Evolutionary conservation across 2,113 vertebrate genomes (phyloP).

Genomic region (rat (Rattus norvegicus)): DNA sequence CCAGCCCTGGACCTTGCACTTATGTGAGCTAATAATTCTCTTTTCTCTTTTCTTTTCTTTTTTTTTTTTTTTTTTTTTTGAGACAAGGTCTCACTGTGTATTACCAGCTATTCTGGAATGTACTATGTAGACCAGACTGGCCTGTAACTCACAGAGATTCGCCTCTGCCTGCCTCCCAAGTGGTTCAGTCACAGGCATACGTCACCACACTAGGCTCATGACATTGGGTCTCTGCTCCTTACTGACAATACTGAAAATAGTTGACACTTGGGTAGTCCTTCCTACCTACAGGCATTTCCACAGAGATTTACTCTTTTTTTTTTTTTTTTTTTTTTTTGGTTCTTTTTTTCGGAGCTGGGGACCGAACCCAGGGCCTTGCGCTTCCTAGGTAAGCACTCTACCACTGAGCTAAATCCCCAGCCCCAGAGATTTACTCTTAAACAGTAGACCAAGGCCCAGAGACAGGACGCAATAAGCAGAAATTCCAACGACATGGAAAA

Average conservation of each 20-base stretch:
- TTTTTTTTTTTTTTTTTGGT: too few species aligned
- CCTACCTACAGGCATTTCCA: background rate
- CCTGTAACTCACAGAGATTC: background rate
- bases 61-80: background rate
- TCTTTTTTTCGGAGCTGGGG: too few species aligned
- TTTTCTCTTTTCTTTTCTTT: too few species aligned
- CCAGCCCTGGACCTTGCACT: background rate
- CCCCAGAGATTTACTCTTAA: background rate
- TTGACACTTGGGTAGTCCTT: background rate
- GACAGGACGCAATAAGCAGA: background rate
- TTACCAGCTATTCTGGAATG: background rate
- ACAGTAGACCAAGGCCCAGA: background rate
- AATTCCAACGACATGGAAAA: constrained; percentile 29
- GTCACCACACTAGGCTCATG: background rate
- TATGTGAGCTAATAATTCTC: background rate
- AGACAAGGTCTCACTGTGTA: background rate
- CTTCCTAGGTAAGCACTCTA: too few species aligned
- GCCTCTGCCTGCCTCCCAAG: background rate
- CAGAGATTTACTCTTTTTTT: background rate
- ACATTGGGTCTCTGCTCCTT: background rate
- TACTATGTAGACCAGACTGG: background rate
- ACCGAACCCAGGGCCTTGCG: too few species aligned
- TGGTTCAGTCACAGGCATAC: background rate
- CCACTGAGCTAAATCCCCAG: too few species aligned
- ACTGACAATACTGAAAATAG: background rate